Conservation (phyloP, 1,140 invertebrate species). For the Ips typographus region DNA sequence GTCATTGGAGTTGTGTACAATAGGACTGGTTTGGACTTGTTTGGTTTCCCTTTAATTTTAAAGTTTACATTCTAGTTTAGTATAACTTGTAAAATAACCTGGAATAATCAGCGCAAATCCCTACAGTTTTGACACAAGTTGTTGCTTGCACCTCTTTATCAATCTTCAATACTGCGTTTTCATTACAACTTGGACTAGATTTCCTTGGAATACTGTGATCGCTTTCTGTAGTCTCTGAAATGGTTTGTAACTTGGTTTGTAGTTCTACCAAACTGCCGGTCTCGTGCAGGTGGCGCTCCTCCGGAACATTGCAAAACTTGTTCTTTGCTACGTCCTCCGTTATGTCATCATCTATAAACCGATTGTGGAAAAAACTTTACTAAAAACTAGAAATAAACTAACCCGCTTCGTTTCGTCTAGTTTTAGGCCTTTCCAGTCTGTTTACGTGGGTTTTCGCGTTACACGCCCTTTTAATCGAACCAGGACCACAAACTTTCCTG, state of each 20-base stretch:
- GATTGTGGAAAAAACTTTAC: background rate
- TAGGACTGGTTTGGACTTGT: background rate
- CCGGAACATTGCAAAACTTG: slow-evolving; percentile 20
- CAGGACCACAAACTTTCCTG: too few species aligned
- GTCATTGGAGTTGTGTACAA: too few species aligned
- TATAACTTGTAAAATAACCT: background rate
- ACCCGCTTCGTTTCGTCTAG: slow-evolving; percentile 25
- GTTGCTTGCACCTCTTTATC: slow-evolving; percentile 7
- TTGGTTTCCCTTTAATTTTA: background rate
- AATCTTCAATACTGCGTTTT: background rate
- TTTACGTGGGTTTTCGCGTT: too few species aligned
- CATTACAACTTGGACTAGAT: slow-evolving; percentile 1
- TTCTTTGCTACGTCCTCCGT: background rate
- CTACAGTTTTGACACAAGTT: background rate
- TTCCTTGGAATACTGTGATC: slow-evolving; percentile 14
- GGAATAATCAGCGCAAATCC: background rate
- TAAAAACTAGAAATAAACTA: slow-evolving; percentile 7
- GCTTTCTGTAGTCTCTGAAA: slow-evolving; percentile 38
- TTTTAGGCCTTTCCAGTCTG: slow-evolving; percentile 15
- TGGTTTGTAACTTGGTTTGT: slow-evolving; percentile 37
- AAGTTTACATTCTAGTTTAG: too few species aligned
- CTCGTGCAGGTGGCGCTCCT: slow-evolving; percentile 1
- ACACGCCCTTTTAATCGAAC: too few species aligned
- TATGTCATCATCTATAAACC: background rate
- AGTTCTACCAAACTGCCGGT: slow-evolving; percentile 29